A percentile compares a stretch with the other conserved stretches of the same genome.
Conservation (phyloP, 2,797 vertebrate genomes). For the Hippopotamyrus pictus region DNA sequence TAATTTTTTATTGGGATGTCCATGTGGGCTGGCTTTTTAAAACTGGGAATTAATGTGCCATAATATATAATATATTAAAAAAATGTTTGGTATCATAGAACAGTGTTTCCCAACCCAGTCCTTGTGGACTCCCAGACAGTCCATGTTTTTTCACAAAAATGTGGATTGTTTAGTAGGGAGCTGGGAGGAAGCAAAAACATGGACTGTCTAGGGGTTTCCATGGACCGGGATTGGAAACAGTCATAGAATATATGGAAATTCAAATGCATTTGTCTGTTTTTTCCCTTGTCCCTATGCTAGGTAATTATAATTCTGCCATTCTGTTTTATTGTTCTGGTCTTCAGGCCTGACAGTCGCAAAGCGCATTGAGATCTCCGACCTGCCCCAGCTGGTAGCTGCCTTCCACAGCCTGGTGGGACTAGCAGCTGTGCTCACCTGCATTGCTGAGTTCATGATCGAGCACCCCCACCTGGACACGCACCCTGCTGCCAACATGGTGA, state of each 20-base stretch:
- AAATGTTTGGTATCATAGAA: neutral
- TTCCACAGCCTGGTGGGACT: conserved; percentile 72
- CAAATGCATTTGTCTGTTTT: neutral
- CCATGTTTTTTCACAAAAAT: neutral
- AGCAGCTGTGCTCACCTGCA: conserved; percentile 63
- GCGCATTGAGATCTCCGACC: conserved; percentile 68
- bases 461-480: conserved; percentile 62
- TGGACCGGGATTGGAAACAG: neutral
- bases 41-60: neutral
- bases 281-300: neutral
- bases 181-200: neutral
- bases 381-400: conserved; percentile 68
- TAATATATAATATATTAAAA: neutral
- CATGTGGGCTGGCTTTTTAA: neutral
- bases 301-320: neutral
- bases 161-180: neutral
- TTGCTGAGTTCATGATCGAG: conserved; percentile 64
- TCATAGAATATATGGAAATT: neutral
- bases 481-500: conserved; percentile 57
- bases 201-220: neutral
- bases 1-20: neutral
- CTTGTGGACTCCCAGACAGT: neutral
- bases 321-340: neutral
- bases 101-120: neutral
- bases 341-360: conserved; percentile 72